Base-by-base conservation (phyloP, 2,888 invertebrate species). In the Drosophila robusta region DNA sequence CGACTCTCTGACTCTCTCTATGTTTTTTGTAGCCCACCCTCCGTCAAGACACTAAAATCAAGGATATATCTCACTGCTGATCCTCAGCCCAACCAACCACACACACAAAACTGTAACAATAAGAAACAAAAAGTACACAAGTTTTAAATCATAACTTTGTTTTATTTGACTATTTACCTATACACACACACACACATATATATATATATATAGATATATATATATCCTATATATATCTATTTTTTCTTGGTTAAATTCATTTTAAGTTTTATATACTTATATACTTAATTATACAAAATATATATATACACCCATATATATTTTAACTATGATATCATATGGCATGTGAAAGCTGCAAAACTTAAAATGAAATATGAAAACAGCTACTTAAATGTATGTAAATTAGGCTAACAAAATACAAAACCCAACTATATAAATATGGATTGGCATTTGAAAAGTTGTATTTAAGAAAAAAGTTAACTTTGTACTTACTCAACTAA, bases 201-300 rank as follows among this genome's bases (percentile, higher is more conserved):
- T 34, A 61, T 47, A 34, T 22, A 61, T 11, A 56, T 8, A 61
- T 49, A 55, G 32, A 56, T 54, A 7, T 65, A 52, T 29, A 47
- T 34, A 12, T 64, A 41, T 45, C 39, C 51, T 24, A 68, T 32
- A 55, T 58, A 12, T 60, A 26, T 39, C 42, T 42, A 18, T 71
- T 70, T 65, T 60, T 65, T 80, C 82, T 82, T 80, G 82, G 84
- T 83, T 87, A 87, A 78, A 87, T 78, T 84, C 74, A 71, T 87
- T 78, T 78, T 87, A 83, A 87, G 80, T 83, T 78, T 73, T 72
- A 77, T 78, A 79, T 73, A 78, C 63, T 44, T 49, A 77, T 51
- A 70, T 52, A 77, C 64, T 50, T 73, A 63, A 75, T 63, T 65
- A 68, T 50, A 74, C 47, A 46, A 50, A 56, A 5, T 29, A 29